Evolutionary conservation across 2,797 vertebrate genomes (phyloP).

Genomic region (Simalia tracyae): DNA sequence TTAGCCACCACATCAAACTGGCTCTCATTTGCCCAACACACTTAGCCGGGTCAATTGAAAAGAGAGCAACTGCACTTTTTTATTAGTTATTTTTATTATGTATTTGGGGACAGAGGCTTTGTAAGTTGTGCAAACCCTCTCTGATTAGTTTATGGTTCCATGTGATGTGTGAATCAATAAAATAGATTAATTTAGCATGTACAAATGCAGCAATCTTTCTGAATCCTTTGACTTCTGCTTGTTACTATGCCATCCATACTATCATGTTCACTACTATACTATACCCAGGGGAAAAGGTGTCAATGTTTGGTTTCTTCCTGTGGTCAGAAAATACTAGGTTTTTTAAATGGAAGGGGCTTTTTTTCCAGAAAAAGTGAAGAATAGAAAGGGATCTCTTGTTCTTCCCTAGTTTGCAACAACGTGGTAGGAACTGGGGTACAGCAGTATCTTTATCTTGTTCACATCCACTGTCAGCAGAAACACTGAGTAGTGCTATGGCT

Average conservation of each 20-base stretch:
- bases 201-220: not conserved
- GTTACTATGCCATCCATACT: not conserved
- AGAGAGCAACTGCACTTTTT: not conserved
- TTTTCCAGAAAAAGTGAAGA: not conserved
- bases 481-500: not conserved
- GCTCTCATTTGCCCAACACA: too few species aligned
- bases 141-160: not conserved
- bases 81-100: not conserved
- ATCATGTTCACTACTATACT: not conserved
- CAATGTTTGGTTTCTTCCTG: not conserved
- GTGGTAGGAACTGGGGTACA: not conserved
- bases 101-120: not conserved
- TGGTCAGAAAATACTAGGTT: not conserved
- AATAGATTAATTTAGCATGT: not conserved
- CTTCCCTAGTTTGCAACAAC: not conserved
- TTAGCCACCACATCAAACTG: not conserved
- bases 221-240: not conserved
- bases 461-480: not conserved
- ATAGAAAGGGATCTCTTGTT: not conserved
- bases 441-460: not conserved
- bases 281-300: not conserved
- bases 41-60: too few species aligned
- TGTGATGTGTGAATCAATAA: not conserved
- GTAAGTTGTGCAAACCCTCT: not conserved
- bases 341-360: too few species aligned